These are phyloP conservation scores for Nasonia giraulti DNA, from an alignment of 1,140 invertebrate species.

Conservation along the genomic window DNA sequence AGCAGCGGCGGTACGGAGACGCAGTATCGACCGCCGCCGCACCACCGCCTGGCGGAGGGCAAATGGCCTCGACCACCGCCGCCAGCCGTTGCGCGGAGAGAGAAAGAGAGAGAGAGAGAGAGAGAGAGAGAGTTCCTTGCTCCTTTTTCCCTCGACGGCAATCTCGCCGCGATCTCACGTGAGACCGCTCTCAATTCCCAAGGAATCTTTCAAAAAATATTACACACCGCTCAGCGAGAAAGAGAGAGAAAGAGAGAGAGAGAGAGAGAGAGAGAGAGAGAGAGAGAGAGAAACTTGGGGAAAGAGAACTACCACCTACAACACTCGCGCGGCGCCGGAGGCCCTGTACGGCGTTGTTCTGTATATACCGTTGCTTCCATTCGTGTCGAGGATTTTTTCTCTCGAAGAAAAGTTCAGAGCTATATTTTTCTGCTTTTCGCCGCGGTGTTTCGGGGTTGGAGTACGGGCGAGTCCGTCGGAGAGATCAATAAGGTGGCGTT, in stretches of 20 bases:
- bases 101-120: background rate
- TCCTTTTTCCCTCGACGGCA: constrained; percentile 48
- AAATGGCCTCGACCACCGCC: constrained; percentile 59
- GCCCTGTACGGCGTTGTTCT: background rate
- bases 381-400: background rate
- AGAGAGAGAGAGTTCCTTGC: constrained; percentile 50
- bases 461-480: background rate
- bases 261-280: background rate
- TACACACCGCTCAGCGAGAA: background rate
- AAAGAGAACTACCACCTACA: background rate
- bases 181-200: constrained; percentile 52
- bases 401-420: no score
- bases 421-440: no score
- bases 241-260: background rate
- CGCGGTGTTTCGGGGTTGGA: background rate
- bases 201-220: constrained; percentile 53
- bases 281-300: background rate
- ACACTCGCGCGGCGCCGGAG: background rate
- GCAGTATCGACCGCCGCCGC: constrained; percentile 64
- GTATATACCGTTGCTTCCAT: background rate
- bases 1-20: constrained; percentile 46
- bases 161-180: constrained; percentile 50
- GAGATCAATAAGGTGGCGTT: background rate
- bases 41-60: constrained; percentile 53
- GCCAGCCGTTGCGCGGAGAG: background rate